Conservation (phyloP, 1,140 invertebrate species). For the Drusus annulatus region DNA sequence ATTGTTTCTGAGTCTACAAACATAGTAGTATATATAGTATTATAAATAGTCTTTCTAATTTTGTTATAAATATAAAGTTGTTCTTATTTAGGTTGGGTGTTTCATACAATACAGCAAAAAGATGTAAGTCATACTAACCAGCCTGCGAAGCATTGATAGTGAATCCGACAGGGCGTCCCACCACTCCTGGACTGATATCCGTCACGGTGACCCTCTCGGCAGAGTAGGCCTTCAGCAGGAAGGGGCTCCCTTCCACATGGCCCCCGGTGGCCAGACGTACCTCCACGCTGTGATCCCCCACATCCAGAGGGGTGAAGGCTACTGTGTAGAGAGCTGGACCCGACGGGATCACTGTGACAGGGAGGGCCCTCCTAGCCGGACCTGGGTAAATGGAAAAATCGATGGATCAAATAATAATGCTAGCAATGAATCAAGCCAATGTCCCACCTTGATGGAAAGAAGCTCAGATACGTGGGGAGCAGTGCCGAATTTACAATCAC, state of each 20-base stretch:
- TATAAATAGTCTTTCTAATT: no score
- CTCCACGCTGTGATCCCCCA: slow-evolving; percentile 95
- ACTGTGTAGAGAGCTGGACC: slow-evolving; percentile 70
- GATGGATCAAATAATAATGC: no score
- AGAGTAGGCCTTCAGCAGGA: slow-evolving; percentile 96
- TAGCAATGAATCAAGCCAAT: no score
- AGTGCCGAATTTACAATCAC: no score
- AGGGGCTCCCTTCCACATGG: slow-evolving; percentile 94
- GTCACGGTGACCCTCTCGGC: slow-evolving; percentile 92
- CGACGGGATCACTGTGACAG: slow-evolving; percentile 73
- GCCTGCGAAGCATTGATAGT: slow-evolving; percentile 86
- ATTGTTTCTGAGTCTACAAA: no score
- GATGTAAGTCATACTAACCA: slow-evolving; percentile 61
- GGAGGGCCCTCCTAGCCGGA: slow-evolving; percentile 79
- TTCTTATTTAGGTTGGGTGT: no score
- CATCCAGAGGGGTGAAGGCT: slow-evolving; percentile 89
- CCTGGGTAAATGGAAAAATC: slow-evolving; percentile 63
- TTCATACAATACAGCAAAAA: no score
- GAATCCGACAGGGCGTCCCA: slow-evolving; percentile 94
- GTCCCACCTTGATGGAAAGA: no score
- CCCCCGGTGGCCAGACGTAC: slow-evolving; percentile 82
- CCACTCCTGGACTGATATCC: slow-evolving; percentile 89
- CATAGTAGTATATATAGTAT: no score
- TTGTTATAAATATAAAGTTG: no score
- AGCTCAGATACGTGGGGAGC: no score